Evolutionary conservation across 2,797 vertebrate genomes (phyloP).

Genomic region (Rhinoraja longicauda): DNA sequence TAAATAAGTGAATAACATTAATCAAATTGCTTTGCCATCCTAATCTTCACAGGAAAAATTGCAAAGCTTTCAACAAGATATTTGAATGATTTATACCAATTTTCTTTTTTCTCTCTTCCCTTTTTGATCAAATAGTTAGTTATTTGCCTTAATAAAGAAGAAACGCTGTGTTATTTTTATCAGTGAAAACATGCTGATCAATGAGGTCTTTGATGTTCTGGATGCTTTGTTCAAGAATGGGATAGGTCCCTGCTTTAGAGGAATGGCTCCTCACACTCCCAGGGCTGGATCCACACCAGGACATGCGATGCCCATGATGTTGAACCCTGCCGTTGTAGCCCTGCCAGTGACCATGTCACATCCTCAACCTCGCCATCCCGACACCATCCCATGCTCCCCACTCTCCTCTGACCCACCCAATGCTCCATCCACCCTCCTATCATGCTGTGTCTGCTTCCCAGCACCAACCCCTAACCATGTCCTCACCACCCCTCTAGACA

Average conservation of each 20-base stretch:
- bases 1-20: neutral
- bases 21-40: neutral
- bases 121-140: neutral
- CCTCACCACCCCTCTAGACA: no score
- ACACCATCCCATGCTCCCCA: no score
- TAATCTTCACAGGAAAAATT: neutral
- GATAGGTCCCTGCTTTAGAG: neutral
- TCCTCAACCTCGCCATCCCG: no score
- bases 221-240: neutral
- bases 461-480: no score
- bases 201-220: neutral
- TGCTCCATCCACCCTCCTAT: no score
- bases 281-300: no score
- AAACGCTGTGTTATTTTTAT: neutral
- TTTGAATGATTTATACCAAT: neutral
- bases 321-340: no score
- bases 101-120: neutral
- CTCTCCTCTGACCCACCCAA: no score
- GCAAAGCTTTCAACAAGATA: neutral
- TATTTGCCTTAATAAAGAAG: neutral
- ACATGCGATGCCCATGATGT: no score
- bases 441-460: no score
- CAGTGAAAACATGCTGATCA: neutral
- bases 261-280: no score
- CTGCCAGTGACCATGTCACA: no score